Percentiles rank a stretch among this genome's conserved stretches.
Evolutionary conservation across 2,797 vertebrate species (phyloP).

Genomic region (Tinamus major): DNA sequence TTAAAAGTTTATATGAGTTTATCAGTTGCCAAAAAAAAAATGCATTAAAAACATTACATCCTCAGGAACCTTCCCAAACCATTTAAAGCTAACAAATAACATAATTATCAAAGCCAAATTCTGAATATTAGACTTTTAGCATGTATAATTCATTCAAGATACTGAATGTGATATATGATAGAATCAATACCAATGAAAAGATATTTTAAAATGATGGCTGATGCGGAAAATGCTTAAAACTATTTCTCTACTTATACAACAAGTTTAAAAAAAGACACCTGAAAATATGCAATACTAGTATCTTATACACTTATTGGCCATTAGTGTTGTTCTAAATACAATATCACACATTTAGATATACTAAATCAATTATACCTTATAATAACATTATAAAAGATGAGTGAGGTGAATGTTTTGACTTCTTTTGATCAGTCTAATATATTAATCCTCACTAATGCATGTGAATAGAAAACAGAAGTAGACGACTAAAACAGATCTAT

Average conservation of each 20-base stretch:
- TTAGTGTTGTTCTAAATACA: background rate
- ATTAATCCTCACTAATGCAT: background rate
- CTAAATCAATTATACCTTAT: background rate
- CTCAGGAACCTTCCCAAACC: background rate
- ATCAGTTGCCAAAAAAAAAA: background rate
- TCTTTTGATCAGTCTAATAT: background rate
- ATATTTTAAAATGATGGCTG: background rate
- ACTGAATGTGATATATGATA: background rate
- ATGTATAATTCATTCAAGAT: background rate
- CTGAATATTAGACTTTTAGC: background rate
- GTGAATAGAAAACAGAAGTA: background rate
- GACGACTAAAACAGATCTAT: background rate
- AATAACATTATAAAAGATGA: background rate
- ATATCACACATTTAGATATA: background rate
- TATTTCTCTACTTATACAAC: background rate
- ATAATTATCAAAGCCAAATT: background rate
- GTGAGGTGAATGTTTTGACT: background rate
- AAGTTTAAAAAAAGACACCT: background rate
- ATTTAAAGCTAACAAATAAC: background rate
- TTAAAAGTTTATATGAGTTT: background rate
- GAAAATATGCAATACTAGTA: background rate
- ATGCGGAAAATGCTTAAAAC: background rate
- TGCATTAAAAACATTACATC: background rate
- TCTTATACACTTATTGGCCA: background rate
- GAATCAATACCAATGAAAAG: background rate